Conservation (phyloP, 2,797 vertebrate genomes). For the Phaenicophaeus curvirostris region DNA sequence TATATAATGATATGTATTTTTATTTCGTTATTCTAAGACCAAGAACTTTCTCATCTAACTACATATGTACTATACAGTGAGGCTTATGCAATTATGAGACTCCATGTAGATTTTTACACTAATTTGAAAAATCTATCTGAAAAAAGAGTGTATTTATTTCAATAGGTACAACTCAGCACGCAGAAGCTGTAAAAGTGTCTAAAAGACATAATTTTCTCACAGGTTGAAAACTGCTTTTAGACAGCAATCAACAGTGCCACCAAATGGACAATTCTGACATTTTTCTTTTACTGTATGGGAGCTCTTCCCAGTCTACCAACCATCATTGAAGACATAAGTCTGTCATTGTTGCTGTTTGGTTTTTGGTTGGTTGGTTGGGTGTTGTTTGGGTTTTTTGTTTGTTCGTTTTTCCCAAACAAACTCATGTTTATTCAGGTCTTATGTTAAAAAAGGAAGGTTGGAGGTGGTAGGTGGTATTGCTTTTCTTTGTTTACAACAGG, state of each 20-base stretch:
- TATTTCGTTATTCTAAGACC: background rate
- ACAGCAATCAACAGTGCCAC: constrained; percentile 58
- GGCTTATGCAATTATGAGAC: background rate
- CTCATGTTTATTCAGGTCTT: background rate
- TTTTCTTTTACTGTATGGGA: background rate
- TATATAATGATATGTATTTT: background rate
- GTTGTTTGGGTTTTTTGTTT: background rate
- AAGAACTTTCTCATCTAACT: background rate
- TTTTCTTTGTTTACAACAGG: background rate
- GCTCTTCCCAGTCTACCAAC: background rate
- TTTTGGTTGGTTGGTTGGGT: too few relatives aligned
- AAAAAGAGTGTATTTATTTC: background rate
- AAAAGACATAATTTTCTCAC: background rate
- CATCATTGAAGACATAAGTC: fast-evolving
- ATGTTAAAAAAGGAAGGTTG: background rate
- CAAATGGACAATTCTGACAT: constrained; percentile 53
- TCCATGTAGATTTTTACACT: background rate
- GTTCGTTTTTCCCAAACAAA: background rate
- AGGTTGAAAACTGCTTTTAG: background rate
- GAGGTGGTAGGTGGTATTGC: fast-evolving
- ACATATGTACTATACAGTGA: background rate
- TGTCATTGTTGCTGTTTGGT: background rate
- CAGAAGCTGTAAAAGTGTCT: background rate
- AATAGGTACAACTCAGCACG: background rate
- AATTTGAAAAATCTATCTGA: background rate